Base-by-base conservation (phyloP, 2,888 invertebrate species). In the Idaea straminata region DNA sequence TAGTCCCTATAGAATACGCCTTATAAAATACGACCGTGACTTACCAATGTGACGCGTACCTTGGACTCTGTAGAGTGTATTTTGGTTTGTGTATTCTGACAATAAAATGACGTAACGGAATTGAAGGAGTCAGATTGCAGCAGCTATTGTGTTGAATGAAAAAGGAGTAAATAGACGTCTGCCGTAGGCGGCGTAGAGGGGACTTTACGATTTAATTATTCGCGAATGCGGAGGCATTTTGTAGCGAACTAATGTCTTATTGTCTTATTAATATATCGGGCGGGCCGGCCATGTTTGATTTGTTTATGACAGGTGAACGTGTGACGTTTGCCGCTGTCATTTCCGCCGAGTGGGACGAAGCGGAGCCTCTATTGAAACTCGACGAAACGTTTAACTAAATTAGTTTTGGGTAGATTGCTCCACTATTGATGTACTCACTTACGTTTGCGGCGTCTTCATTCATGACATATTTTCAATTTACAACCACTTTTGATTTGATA, bases 181-280 rank as follows among this genome's bases (percentile, higher is more conserved):
- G 88, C 88, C 84, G 91, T 88, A 88, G 91, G 91, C 91, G 91
- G 90, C 83, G 88, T 88, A 88, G 90, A 89, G 91, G 91, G 92
- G 91, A 87, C 91, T 92, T 92, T 92, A 92, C 92, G 92, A 92
- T 92, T 92, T 92, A 92, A 92, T 92, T 92, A 92, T 92, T 92
- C 88, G 92, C 92, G 89, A 92, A 91, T 91, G 90, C 91, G 89
- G 91, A 91, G 92, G 92, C 91, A 92, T 92, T 92, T 92, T 92
- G 92, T 92, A 91, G 87, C 90, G 88, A 85, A 87, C 92, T 92
- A 92, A 92, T 92, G 92, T 89, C 91, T 91, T 89, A 92, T 92
- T 92, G 92, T 92, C 91, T 92, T 91, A 91, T 92, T 92, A 92
- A 92, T 92, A 92, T 91, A 91, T 88, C 85, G 85, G 83, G 87